phyloP scores from a whole-genome alignment of 2,888 invertebrate genomes.

The Limnephilus auricula region DNA sequence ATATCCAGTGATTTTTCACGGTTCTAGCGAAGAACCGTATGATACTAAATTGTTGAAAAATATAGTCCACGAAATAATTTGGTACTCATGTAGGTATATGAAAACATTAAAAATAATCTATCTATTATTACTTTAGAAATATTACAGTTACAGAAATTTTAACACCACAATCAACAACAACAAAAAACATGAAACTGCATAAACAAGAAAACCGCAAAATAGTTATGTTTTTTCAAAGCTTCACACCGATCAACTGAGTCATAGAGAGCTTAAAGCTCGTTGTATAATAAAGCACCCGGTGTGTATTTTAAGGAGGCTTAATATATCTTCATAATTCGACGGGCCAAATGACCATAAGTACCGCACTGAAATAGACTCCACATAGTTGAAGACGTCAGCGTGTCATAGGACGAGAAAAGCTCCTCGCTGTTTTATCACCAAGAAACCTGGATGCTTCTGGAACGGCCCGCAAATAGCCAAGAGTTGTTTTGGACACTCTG shows the following conservation, averaged over 20 bases:
- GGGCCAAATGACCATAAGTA: constrained; percentile 32
- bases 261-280: background rate
- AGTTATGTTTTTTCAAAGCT: background rate
- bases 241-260: background rate
- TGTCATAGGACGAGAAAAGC: constrained; percentile 51
- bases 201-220: background rate
- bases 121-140: too few relatives aligned
- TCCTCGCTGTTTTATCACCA: constrained; percentile 26
- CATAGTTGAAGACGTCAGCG: constrained; percentile 43
- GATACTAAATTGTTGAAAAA: too few relatives aligned
- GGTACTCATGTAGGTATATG: too few relatives aligned
- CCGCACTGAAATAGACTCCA: constrained; percentile 18
- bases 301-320: background rate
- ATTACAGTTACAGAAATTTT: background rate
- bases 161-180: background rate
- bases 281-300: background rate
- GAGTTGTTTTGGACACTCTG: constrained; percentile 59
- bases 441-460: constrained; percentile 59
- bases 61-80: too few relatives aligned
- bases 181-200: background rate
- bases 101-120: too few relatives aligned
- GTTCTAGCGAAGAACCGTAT: too few relatives aligned
- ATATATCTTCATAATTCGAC: background rate
- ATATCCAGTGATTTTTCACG: too few relatives aligned
- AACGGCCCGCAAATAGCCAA: constrained; percentile 57